phyloP scores from a whole-genome alignment of 2,888 invertebrate genomes.

The Nomada fucata region DNA sequence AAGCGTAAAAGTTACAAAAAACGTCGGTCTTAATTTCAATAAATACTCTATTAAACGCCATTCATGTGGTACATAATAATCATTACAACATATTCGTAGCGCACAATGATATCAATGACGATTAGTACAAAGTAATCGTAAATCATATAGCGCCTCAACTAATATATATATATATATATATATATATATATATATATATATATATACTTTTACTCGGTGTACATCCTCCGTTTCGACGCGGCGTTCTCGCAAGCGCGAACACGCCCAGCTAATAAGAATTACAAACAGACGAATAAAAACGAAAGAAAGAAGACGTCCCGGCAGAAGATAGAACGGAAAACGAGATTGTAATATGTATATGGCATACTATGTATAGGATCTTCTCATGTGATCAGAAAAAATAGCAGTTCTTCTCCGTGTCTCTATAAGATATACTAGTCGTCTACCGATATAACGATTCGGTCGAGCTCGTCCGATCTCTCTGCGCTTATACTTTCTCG shows the following conservation, averaged over 20 bases:
- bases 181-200: too few relatives aligned
- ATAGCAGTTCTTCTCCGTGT: slow-evolving; percentile 41
- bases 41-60: slow-evolving; percentile 77
- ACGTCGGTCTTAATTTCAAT: slow-evolving; percentile 69
- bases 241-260: neutral
- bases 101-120: slow-evolving; percentile 70
- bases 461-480: slow-evolving; percentile 19
- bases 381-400: slow-evolving; percentile 45
- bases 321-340: slow-evolving; percentile 33
- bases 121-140: slow-evolving; percentile 65
- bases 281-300: too few relatives aligned
- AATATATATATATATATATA: slow-evolving; percentile 28
- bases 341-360: slow-evolving; percentile 32
- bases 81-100: slow-evolving; percentile 74
- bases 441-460: slow-evolving; percentile 32
- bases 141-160: slow-evolving; percentile 64
- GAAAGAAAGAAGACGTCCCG: slow-evolving; percentile 18
- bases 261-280: neutral
- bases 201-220: slow-evolving; percentile 18
- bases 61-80: slow-evolving; percentile 74
- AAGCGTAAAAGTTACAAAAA: neutral
- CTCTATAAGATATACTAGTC: slow-evolving; percentile 26
- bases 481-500: slow-evolving; percentile 28
- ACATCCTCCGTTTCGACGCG: slow-evolving; percentile 11
- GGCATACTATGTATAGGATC: slow-evolving; percentile 46